Percentiles rank a stretch among this genome's conserved stretches.
Evolutionary conservation across 2,797 vertebrate genomes (phyloP).

Genomic region (Pterois miles): DNA sequence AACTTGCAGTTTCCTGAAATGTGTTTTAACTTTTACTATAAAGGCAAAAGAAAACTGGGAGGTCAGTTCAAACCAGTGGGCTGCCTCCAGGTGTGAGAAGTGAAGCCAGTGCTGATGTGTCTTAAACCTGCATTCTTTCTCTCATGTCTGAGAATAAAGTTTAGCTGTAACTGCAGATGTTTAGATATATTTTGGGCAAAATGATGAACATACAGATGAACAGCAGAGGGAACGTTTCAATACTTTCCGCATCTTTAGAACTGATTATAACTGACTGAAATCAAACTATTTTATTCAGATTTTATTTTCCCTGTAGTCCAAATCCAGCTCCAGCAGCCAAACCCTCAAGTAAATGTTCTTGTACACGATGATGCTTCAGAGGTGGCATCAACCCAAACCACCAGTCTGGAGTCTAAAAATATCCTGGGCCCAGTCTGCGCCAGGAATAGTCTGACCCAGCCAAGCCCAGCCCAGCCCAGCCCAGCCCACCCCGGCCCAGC

Average conservation of each 20-base stretch:
- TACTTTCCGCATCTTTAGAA: background rate
- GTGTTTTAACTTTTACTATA: no score
- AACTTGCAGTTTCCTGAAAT: no score
- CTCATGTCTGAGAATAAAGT: no score
- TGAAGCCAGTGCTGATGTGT: no score
- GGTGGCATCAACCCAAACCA: conserved; percentile 29
- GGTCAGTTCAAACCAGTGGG: no score
- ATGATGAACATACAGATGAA: no score
- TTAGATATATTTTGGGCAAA: no score
- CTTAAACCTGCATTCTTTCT: no score
- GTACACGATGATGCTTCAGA: background rate
- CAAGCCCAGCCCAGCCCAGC: background rate
- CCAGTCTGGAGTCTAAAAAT: conserved; percentile 61
- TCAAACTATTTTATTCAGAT: background rate
- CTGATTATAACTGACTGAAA: background rate
- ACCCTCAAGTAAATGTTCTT: background rate
- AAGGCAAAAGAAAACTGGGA: no score
- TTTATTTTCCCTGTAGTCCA: background rate
- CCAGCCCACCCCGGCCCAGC: background rate
- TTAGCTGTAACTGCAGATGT: no score
- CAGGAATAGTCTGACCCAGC: conserved; percentile 57
- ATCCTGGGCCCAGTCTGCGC: conserved; percentile 42
- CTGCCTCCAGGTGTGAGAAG: no score
- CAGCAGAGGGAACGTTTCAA: background rate
- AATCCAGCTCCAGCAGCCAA: background rate